Evolutionary conservation across 2,113 vertebrate genomes (phyloP), one percentile per base, ranked within the genome.

Genomic region (Rostratula benghalensis): DNA sequence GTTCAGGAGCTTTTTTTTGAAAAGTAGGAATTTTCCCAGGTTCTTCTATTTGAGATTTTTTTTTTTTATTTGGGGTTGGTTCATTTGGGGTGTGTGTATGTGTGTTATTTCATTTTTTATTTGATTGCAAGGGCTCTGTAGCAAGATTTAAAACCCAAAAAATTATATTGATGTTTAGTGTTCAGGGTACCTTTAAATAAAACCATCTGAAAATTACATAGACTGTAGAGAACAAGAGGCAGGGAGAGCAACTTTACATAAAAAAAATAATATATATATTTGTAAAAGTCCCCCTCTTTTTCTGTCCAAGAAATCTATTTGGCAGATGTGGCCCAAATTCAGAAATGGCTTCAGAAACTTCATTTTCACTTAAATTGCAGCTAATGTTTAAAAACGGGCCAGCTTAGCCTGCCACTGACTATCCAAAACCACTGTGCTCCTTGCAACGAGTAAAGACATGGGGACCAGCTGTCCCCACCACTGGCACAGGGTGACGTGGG

Each of bases 401-500:
- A 33, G 3, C 27, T 60, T 41, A 31, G 8, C 51, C 43, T 83
- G 23, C 41, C 37, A 19, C 1, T 11, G 31, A 19, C 43, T 53
- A 18, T 15, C n/a, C 35, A 45, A 63, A 65, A 13, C 3, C 25
- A 10, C 39, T 35, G 39, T 19, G 39, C 53, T 19, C 35, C 68
- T 89, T 56, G n/a, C 28, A 63, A 25, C 2, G 7, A 77, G 22
- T 48, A 39, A 41, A 13, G 45, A 43, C 5, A 2, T 2, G 20
- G 8, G 84, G 68, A 25, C 6, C 50, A 83, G 31, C 27, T 43
- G 53, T 16, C 45, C 24, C 41, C 46, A 80, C 12, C 28, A 17
- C 53, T 3, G 3, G 61, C 0, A 0, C 45, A 54, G 31, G 31
- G 54, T 0, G 1, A 14, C 7, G 13, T 4, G 25, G 25, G 76